Evolutionary conservation across 2,113 vertebrate genomes (phyloP).

Genomic region (Phrynocephalus versicolor): DNA sequence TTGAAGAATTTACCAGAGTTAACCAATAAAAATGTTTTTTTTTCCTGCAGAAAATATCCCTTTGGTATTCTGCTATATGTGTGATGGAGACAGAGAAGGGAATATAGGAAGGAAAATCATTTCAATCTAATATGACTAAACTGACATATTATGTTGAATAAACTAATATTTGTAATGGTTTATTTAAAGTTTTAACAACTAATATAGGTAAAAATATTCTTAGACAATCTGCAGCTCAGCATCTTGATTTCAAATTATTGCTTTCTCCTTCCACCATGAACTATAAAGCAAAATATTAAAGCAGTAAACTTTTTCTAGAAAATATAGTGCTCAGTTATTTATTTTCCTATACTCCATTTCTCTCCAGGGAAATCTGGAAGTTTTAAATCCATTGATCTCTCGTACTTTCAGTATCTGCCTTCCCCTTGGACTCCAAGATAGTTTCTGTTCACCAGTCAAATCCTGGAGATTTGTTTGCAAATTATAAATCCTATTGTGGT

Average conservation of each 20-base stretch:
- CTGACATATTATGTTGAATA: conserved; percentile 19
- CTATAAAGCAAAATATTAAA: conserved; percentile 42
- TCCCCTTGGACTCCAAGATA: conserved; percentile 36
- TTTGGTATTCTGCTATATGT: not conserved
- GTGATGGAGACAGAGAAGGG: conserved; percentile 8
- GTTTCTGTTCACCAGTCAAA: conserved; percentile 41
- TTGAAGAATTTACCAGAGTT: not conserved
- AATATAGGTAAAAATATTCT: conserved; percentile 40
- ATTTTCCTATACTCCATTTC: conserved; percentile 50
- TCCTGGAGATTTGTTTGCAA: conserved; percentile 57
- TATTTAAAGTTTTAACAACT: conserved; percentile 37
- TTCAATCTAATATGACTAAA: conserved; percentile 29
- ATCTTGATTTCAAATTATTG: conserved; percentile 35
- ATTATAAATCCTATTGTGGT: conserved; percentile 49
- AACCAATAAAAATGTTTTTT: conserved; percentile 3
- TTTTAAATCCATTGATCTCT: conserved; percentile 50
- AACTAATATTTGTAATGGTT: conserved; percentile 21
- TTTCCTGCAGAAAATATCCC: not conserved
- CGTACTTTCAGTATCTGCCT: conserved; percentile 29
- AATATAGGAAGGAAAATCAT: conserved; percentile 30
- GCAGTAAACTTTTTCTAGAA: conserved; percentile 39
- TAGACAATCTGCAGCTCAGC: conserved; percentile 2
- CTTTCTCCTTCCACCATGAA: conserved; percentile 6
- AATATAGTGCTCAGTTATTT: conserved; percentile 37
- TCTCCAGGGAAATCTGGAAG: conserved; percentile 49